Evolutionary conservation across 2,113 vertebrate genomes (phyloP).

Genomic region (Patagioenas fasciata): DNA sequence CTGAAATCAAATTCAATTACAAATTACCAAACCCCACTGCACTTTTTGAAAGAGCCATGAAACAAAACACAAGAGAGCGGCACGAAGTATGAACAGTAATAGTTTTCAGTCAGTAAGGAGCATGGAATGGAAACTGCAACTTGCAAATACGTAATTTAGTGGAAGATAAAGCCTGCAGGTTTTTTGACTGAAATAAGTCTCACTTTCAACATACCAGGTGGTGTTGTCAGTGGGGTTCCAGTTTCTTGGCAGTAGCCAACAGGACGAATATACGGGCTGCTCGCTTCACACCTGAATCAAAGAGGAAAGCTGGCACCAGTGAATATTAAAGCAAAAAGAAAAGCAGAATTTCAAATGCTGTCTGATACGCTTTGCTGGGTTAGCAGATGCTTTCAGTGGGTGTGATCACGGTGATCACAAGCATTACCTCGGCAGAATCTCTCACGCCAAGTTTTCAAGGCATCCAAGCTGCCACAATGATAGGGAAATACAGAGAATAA

Average conservation of each 20-base stretch:
- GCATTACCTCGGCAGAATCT: background rate
- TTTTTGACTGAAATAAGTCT: background rate
- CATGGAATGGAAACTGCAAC: background rate
- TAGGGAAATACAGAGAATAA: background rate
- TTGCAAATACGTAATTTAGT: background rate
- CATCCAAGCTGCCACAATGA: background rate
- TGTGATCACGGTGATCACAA: background rate
- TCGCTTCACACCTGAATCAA: constrained; percentile 87
- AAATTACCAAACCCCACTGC: background rate
- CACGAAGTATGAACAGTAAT: background rate
- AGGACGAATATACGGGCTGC: constrained; percentile 90
- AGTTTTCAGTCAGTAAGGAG: background rate
- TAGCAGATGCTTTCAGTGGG: constrained; percentile 48
- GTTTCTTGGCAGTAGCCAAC: constrained; percentile 88
- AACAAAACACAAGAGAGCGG: background rate
- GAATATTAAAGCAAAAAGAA: background rate
- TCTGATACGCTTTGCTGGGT: background rate
- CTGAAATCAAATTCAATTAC: background rate
- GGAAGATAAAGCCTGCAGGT: background rate
- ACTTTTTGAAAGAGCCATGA: background rate
- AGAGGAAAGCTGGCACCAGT: constrained; percentile 34
- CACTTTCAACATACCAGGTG: constrained; percentile 81
- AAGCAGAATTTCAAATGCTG: constrained; percentile 9
- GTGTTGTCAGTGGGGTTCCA: constrained; percentile 82
- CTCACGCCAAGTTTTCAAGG: background rate